These are phyloP conservation scores for Omphaloscelis lunosa DNA, from an alignment of 2,888 invertebrate species.

Conservation along the genomic window DNA sequence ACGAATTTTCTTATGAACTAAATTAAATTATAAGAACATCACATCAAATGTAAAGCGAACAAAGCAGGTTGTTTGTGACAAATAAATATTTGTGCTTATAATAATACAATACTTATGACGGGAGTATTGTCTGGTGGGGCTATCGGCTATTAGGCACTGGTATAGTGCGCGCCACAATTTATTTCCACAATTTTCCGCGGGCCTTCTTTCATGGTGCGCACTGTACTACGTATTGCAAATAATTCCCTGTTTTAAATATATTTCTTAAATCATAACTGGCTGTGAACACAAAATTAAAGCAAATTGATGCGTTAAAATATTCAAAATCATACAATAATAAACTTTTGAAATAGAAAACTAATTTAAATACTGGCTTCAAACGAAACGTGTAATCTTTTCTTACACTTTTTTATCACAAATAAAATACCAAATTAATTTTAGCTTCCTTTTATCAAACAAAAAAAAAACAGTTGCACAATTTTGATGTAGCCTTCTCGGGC, in stretches of 20 bases:
- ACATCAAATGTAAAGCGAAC: constrained; percentile 58
- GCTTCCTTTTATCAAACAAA: background rate
- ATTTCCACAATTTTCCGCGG: too few species aligned
- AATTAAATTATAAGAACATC: constrained; percentile 42
- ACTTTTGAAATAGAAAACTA: constrained; percentile 44
- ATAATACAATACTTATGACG: constrained; percentile 37
- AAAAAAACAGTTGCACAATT: constrained; percentile 31
- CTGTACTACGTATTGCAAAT: constrained; percentile 40
- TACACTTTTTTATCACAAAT: constrained; percentile 4
- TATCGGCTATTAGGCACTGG: constrained; percentile 13
- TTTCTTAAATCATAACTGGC: constrained; percentile 21
- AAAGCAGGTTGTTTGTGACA: constrained; percentile 62
- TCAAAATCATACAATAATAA: constrained; percentile 44
- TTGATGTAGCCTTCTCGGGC: background rate
- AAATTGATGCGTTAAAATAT: constrained; percentile 35
- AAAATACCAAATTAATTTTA: background rate
- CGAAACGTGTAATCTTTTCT: background rate
- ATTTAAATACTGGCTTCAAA: constrained; percentile 45
- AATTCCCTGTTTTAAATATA: constrained; percentile 51
- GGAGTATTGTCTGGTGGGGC: constrained; percentile 60
- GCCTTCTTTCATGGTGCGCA: too few species aligned
- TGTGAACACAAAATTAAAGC: constrained; percentile 7
- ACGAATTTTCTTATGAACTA: constrained; percentile 58
- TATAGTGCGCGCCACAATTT: too few species aligned
- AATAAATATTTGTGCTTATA: constrained; percentile 62